Conservation (phyloP, 2,888 invertebrate species). For the Polydrusus pterygomalis region DNA sequence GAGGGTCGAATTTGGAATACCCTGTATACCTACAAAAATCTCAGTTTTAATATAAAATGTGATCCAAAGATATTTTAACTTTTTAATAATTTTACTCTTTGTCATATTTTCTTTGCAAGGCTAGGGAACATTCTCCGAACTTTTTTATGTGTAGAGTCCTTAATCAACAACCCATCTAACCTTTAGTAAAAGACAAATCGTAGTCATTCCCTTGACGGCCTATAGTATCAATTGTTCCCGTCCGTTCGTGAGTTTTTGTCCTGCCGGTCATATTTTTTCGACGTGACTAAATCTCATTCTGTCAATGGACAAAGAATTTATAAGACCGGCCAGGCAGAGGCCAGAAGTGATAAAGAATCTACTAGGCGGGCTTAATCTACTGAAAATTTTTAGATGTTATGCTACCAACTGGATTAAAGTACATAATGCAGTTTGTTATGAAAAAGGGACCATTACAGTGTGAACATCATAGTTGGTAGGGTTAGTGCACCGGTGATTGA, state of each 20-base stretch:
- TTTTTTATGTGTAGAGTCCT: neutral
- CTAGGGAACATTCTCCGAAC: too few relatives aligned
- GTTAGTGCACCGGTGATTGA: too few relatives aligned
- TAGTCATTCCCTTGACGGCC: constrained; percentile 34
- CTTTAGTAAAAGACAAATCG: constrained; percentile 37
- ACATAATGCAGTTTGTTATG: neutral
- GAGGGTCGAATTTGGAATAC: too few relatives aligned
- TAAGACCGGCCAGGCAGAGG: constrained; percentile 29
- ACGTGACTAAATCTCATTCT: constrained; percentile 47
- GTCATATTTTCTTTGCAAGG: too few relatives aligned
- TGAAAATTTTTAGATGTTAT: constrained; percentile 37
- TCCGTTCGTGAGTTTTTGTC: constrained; percentile 42
- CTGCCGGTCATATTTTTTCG: constrained; percentile 45
- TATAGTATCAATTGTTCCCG: constrained; percentile 49
- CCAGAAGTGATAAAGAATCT: constrained; percentile 38
- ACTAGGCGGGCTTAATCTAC: constrained; percentile 43
- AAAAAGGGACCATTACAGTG: neutral
- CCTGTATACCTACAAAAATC: too few relatives aligned
- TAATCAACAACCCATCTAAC: constrained; percentile 4
- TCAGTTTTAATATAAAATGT: too few relatives aligned
- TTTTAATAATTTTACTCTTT: too few relatives aligned
- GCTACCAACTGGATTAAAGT: neutral
- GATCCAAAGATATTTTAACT: too few relatives aligned
- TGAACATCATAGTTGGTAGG: neutral
- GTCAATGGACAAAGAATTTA: constrained; percentile 52